A percentile compares a stretch with the other conserved stretches of the same genome.
Evolutionary conservation across 2,888 invertebrate species (phyloP).

Genomic region (Parapristionchus giblindavisi): DNA sequence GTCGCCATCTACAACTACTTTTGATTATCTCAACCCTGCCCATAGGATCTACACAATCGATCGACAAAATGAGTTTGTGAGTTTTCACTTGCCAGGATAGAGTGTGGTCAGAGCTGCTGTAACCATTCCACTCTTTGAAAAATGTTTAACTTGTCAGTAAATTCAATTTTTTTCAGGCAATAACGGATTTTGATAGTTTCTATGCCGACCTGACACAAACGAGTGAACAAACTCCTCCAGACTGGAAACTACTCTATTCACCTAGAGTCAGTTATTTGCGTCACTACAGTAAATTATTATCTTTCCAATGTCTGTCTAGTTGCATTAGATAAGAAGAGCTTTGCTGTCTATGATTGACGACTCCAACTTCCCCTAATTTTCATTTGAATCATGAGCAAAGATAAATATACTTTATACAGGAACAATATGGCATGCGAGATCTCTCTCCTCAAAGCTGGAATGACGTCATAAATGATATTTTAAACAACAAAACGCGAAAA

Average conservation of each 20-base stretch:
- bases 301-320: no score
- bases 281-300: neutral
- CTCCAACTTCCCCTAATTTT: neutral
- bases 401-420: slow-evolving; percentile 41
- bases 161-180: slow-evolving; percentile 40
- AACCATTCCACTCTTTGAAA: neutral
- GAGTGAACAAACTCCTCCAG: slow-evolving; percentile 76
- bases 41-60: slow-evolving; percentile 63
- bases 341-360: no score
- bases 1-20: slow-evolving; percentile 67
- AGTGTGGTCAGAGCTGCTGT: neutral
- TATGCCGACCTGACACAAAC: slow-evolving; percentile 82
- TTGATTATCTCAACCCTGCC: slow-evolving; percentile 63
- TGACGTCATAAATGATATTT: slow-evolving; percentile 47
- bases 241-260: slow-evolving; percentile 81
- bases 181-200: slow-evolving; percentile 78
- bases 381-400: neutral
- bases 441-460: slow-evolving; percentile 62
- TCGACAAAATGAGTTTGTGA: slow-evolving; percentile 48
- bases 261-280: slow-evolving; percentile 73
- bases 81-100: neutral
- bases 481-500: no score
- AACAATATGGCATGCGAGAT: slow-evolving; percentile 56
- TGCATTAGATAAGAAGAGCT: no score
- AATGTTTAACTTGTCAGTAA: slow-evolving; percentile 11